Evolutionary conservation across 2,113 vertebrate species (phyloP).

Genomic region (Heteronetta atricapilla): DNA sequence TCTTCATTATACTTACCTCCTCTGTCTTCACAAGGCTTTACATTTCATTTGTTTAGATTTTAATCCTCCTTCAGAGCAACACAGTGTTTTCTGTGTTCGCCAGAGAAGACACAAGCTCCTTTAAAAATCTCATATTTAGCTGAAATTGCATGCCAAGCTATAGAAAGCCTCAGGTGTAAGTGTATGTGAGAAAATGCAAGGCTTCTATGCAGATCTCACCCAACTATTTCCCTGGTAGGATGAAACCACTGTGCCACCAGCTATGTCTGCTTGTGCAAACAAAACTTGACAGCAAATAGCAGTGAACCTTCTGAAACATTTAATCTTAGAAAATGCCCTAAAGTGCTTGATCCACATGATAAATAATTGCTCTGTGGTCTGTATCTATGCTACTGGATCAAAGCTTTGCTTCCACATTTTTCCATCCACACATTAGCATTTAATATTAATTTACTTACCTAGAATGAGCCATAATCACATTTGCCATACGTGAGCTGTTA

Average conservation of each 20-base stretch:
- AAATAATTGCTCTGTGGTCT: background rate
- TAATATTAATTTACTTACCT: background rate
- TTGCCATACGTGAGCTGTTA: background rate
- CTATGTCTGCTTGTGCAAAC: background rate
- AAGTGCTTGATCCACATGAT: background rate
- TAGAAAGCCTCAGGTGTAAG: background rate
- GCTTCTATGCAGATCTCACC: background rate
- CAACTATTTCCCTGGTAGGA: background rate
- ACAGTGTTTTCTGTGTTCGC: background rate
- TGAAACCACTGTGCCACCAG: background rate
- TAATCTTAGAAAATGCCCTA: background rate
- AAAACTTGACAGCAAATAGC: conserved; percentile 2
- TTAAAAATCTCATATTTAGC: background rate
- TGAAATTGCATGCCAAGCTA: background rate
- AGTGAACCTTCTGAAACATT: conserved; percentile 2
- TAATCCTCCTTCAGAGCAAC: background rate
- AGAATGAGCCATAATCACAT: background rate
- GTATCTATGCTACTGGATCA: background rate
- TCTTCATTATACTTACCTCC: background rate
- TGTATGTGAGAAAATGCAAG: background rate
- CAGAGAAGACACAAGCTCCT: background rate
- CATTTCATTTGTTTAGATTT: background rate
- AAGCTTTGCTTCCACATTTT: background rate
- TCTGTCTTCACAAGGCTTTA: background rate
- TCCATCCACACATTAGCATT: background rate